Conservation (phyloP, 2,113 vertebrate genomes). For the Epinephelus moara region DNA sequence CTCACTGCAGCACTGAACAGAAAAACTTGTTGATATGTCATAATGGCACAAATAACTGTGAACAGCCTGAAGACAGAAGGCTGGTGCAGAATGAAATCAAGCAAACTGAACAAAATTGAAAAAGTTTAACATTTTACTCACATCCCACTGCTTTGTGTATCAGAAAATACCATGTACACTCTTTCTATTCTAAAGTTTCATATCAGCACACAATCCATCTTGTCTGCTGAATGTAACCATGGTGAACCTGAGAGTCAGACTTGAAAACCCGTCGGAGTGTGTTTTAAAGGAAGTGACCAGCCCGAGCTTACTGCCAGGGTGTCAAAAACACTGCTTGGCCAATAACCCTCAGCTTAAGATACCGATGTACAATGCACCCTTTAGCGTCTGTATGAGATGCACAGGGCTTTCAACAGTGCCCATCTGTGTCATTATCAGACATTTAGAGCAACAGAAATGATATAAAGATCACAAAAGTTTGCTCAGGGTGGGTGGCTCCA, state of each 20-base stretch:
- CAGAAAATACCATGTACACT: background rate
- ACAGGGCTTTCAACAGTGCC: too few relatives aligned
- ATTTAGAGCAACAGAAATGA: too few relatives aligned
- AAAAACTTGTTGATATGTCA: conserved; percentile 8
- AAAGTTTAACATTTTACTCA: background rate
- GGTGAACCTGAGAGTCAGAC: background rate
- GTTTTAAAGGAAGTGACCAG: background rate
- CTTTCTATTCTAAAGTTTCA: background rate
- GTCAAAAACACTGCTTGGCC: too few relatives aligned
- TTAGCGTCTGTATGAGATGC: too few relatives aligned
- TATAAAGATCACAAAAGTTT: too few relatives aligned
- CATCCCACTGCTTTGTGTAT: background rate
- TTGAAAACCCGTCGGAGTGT: background rate
- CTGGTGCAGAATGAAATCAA: conserved; percentile 1
- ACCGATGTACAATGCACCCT: too few relatives aligned
- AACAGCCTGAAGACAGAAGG: background rate
- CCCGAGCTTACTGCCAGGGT: too few relatives aligned
- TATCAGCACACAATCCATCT: background rate
- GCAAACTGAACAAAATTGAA: conserved; percentile 5
- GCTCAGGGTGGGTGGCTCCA: too few relatives aligned
- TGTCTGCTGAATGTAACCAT: background rate
- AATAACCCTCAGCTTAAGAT: too few relatives aligned
- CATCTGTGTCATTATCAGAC: too few relatives aligned
- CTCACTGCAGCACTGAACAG: background rate
- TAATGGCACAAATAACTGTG: background rate